phyloP scores from a whole-genome alignment of 1,140 invertebrate genomes.

The Palaemon carinicauda region DNA sequence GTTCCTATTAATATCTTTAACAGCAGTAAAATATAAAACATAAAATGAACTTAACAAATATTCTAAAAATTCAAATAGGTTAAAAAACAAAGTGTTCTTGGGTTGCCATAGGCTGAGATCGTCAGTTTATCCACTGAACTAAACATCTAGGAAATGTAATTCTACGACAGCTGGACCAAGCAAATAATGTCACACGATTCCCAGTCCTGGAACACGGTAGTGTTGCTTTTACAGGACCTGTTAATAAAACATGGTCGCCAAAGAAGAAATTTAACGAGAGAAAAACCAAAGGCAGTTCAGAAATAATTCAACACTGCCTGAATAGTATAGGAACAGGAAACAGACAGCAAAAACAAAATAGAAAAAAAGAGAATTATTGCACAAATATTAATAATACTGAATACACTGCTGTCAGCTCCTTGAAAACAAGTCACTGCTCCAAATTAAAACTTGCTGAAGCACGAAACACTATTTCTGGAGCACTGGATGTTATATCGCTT shows the following conservation, averaged over 20 bases:
- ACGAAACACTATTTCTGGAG: constrained; percentile 16
- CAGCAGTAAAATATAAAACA: background rate
- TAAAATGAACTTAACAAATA: constrained; percentile 10
- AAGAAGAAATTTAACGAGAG: background rate
- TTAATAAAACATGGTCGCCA: background rate
- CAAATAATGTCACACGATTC: background rate
- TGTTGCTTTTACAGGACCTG: background rate
- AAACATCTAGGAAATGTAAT: constrained; percentile 27
- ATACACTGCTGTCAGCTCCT: constrained; percentile 45
- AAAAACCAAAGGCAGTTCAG: background rate
- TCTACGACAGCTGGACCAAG: constrained; percentile 21
- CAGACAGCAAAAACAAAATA: constrained; percentile 44
- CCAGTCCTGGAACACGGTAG: too few species aligned
- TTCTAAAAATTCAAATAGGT: constrained; percentile 15
- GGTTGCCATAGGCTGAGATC: constrained; percentile 52
- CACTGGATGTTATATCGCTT: background rate
- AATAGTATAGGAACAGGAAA: constrained; percentile 45
- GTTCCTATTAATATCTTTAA: background rate
- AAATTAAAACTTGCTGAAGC: constrained; percentile 24
- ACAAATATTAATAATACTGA: constrained; percentile 54
- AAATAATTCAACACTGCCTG: background rate
- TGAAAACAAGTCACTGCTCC: constrained; percentile 34
- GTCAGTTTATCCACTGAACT: constrained; percentile 42
- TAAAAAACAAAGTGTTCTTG: constrained; percentile 20
- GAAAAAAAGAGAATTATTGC: constrained; percentile 51